Conservation (phyloP, 2,888 invertebrate genomes). For the Andricus quercusramuli region DNA sequence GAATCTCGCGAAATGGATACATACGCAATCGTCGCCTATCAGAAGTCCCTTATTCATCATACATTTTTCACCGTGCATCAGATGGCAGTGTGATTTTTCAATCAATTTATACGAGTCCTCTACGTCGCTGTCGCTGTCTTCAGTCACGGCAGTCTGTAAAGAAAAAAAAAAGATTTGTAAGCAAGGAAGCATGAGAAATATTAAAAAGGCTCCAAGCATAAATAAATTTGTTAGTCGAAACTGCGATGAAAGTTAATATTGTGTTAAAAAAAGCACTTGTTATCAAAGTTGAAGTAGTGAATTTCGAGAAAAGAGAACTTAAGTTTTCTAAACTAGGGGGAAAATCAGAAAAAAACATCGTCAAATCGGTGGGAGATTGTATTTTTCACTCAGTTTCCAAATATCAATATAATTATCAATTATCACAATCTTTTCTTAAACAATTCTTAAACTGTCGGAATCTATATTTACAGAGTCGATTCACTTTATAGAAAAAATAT, state of each 20-base stretch:
- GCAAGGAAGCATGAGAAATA: constrained; percentile 14
- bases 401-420: too few species aligned
- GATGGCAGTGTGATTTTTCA: constrained; percentile 83
- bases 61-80: constrained; percentile 82
- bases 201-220: not conserved
- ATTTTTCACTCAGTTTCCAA: constrained; percentile 11
- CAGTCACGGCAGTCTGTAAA: constrained; percentile 62
- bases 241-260: not conserved
- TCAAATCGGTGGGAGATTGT: constrained; percentile 23
- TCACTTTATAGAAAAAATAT: constrained; percentile 62
- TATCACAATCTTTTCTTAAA: constrained; percentile 42
- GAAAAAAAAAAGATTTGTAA: constrained; percentile 21
- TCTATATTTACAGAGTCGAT: constrained; percentile 11
- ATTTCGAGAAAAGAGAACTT: not conserved
- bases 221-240: constrained; percentile 12
- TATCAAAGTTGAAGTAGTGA: not conserved
- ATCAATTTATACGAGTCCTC: constrained; percentile 84
- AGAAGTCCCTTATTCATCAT: constrained; percentile 74
- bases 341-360: constrained; percentile 22
- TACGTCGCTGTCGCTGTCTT: constrained; percentile 83
- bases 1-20: constrained; percentile 61
- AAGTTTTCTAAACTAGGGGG: constrained; percentile 24
- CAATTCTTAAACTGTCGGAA: constrained; percentile 21
- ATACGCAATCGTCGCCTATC: constrained; percentile 71
- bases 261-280: constrained; percentile 5